Base-by-base conservation (phyloP, 2,113 vertebrate species). In the Petrocephalus microphthalmus region DNA sequence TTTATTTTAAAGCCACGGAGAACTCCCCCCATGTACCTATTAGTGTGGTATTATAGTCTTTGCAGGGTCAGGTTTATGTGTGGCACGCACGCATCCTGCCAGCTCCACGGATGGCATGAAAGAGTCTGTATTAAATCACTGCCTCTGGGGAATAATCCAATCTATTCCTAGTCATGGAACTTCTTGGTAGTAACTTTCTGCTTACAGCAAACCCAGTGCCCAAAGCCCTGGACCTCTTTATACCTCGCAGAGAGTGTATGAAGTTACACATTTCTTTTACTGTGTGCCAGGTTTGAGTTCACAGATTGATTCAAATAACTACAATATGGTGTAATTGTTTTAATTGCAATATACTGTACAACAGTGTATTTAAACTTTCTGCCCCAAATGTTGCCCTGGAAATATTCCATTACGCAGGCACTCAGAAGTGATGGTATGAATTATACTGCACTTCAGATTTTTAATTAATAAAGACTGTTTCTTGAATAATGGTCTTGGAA, bases 111-210 rank as follows among this genome's bases (percentile, higher is more conserved):
- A 89, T 86, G 2, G 45, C 85, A 91, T 90, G 13, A 92, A 91
- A 91, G 90, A 52, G 84, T 42, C 33, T 33, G 74, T 45, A 90
- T 87, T 85, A 85, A 89, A 90, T 87, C 83, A 25, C 49, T 89
- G 81, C 6, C 91, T 82, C 78, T 15, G 64, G 88, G 81, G 88
- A 90, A 85, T 84, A 47, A 74, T 54, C 89, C 37, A 78, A 57
- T 91, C 90, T 92, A 87, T 92, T 93, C 90, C 89, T 89, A 90
- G 89, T 88, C 25, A 29, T 67, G 85, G 81, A 85, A 67, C 60
- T 90, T 92, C 87, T 86, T 42, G 90, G 86, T 91, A 67, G 42
- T 84, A 90, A 83, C 54, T 57, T 89, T 91, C 88, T 67, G 67
- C 53, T 85, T 5, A 74, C 84, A n/a, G 86, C 15, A 0, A 17